These are phyloP conservation scores for Eueides isabella DNA, from an alignment of 1,140 invertebrate genomes.

Conservation along the genomic window DNA sequence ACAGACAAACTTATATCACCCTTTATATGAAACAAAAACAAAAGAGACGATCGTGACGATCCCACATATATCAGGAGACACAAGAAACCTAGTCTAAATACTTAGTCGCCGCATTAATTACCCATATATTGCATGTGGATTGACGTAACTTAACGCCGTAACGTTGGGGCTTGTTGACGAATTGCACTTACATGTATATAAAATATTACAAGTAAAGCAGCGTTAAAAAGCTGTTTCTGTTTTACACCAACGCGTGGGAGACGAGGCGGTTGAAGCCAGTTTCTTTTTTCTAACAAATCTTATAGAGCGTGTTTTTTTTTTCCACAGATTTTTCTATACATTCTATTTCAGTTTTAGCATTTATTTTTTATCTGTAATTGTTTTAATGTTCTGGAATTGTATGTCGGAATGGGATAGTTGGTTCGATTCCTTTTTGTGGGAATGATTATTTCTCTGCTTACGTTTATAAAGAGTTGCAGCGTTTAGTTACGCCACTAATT, in stretches of 20 bases:
- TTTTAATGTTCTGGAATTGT: not conserved
- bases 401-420: not conserved
- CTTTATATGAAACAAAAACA: too few species aligned
- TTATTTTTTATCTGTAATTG: conserved; percentile 21
- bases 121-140: too few species aligned
- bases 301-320: conserved; percentile 39
- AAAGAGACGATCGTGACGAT: too few species aligned
- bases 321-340: conserved; percentile 13
- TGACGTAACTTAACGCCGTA: too few species aligned
- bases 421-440: not conserved
- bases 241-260: conserved; percentile 34
- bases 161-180: too few species aligned
- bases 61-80: too few species aligned
- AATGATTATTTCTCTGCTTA: too few species aligned
- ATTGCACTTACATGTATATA: not conserved
- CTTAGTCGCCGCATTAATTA: too few species aligned
- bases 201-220: not conserved
- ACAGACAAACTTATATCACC: too few species aligned
- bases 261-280: conserved; percentile 38
- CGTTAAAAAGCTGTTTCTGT: not conserved
- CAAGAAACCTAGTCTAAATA: too few species aligned
- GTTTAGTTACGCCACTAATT: too few species aligned
- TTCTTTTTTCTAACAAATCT: conserved; percentile 29
- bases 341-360: conserved; percentile 28
- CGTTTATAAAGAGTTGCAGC: too few species aligned